Base-by-base conservation (phyloP, 2,113 vertebrate genomes). In the Limanda limanda region DNA sequence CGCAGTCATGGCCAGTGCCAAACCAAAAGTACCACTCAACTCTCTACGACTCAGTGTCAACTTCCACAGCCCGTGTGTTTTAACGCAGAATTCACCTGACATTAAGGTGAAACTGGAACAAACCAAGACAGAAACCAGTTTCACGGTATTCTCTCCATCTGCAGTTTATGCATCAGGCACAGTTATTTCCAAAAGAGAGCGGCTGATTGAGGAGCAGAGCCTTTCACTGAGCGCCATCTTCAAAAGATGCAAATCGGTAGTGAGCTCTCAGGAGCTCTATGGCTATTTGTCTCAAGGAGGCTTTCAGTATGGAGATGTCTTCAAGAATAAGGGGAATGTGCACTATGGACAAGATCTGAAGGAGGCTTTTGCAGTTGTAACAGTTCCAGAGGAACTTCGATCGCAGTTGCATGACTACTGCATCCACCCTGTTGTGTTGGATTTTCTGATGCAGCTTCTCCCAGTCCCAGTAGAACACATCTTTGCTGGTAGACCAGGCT, bases 361-460 rank as follows among this genome's bases (percentile, higher is more conserved):
- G 76, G 96, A 97, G 90, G 93, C 91, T 27, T 87, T 94, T 80
- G 85, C 93, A 67, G 83, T 78, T 48, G 78, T 96, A 14, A 94
- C 83, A 35, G 93, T 96, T 71, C 93, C 93, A 56, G 79, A 92
- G 47, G 84, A 93, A 71, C 87, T 93, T 0, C 1, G 52, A 31
- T 67, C 79, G 66, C 90, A 96, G 63, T 89, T 96, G 84, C 82
- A 95, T 79, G 93, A 94, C 60, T 95, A 95, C 82, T 93, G 73
- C 37, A 91, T 96, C 77, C 96, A 97, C 62, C 96, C 96, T 47
- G 93, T 97, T 55, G 74, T 97, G 67, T 86, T 97, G 0, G 96
- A 96, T 82, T 96, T 91, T 59, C 86, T 96, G 21, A 90, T 97
- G 88, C 96, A 97, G 81, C 94, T 96, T 89, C 83, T 90, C 0